Percentiles rank a stretch among this genome's conserved stretches.
These are phyloP conservation scores for Lithophane ornitopus DNA, from an alignment of 2,888 invertebrate species.

Conservation along the genomic window DNA sequence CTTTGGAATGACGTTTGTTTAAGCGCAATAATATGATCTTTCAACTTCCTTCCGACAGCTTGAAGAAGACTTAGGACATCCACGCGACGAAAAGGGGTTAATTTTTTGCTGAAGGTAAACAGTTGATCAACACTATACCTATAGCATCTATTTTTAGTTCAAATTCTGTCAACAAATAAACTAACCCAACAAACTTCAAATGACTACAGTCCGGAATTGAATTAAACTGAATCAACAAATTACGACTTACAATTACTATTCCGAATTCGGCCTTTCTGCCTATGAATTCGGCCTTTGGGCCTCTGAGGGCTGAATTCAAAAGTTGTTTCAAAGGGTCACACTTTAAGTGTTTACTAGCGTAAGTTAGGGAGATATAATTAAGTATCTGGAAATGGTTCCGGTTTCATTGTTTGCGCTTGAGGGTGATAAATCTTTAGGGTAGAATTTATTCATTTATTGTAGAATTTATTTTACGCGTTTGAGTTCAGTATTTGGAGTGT, in stretches of 20 bases:
- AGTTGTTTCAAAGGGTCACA: slow-evolving; percentile 40
- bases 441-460: slow-evolving; percentile 28
- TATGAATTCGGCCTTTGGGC: slow-evolving; percentile 25
- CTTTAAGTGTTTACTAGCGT: slow-evolving; percentile 35
- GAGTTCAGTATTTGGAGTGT: slow-evolving; percentile 10
- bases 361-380: slow-evolving; percentile 54
- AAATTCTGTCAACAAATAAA: slow-evolving; percentile 16
- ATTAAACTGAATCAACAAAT: slow-evolving; percentile 48
- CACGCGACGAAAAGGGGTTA: too few relatives aligned
- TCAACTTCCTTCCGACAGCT: too few relatives aligned
- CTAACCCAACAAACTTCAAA: slow-evolving; percentile 14
- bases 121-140: too few relatives aligned
- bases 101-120: too few relatives aligned
- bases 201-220: slow-evolving; percentile 32
- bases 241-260: slow-evolving; percentile 40
- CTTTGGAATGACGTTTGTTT: too few relatives aligned
- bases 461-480: slow-evolving; percentile 21
- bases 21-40: too few relatives aligned
- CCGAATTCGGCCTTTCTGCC: slow-evolving; percentile 15
- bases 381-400: slow-evolving; percentile 46
- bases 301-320: slow-evolving; percentile 32
- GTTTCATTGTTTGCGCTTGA: slow-evolving; percentile 23
- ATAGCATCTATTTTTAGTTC: neutral
- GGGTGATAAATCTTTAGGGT: slow-evolving; percentile 34
- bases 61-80: too few relatives aligned